Evolutionary conservation across 2,888 invertebrate species (phyloP).

Genomic region (Cylindroiulus punctatus): DNA sequence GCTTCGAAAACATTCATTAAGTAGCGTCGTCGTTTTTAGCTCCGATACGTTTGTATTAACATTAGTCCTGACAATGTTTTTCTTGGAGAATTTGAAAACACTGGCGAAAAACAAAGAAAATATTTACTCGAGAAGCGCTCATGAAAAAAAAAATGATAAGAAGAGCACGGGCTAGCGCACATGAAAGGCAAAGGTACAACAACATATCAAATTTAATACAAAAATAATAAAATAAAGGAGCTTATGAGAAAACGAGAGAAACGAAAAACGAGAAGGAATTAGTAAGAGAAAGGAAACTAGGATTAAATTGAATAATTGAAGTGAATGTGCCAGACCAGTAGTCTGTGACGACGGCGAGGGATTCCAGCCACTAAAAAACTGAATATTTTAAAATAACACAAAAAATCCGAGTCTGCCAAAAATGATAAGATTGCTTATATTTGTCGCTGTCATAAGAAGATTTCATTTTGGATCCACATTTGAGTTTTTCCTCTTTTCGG

Average conservation of each 20-base stretch:
- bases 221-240: not conserved
- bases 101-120: not conserved
- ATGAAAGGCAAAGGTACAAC: not conserved
- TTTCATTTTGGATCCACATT: constrained; percentile 6
- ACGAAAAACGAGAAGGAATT: constrained; percentile 6
- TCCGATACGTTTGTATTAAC: not conserved
- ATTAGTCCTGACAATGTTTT: not conserved
- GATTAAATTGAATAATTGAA: constrained; percentile 42
- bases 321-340: constrained; percentile 4
- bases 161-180: not conserved
- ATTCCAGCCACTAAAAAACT: not conserved
- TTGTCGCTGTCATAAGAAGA: constrained; percentile 45
- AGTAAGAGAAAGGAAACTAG: constrained; percentile 10
- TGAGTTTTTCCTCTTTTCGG: not conserved
- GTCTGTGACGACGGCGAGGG: not conserved
- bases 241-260: constrained; percentile 13
- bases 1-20: constrained; percentile 12
- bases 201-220: not conserved
- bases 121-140: not conserved
- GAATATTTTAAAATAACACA: constrained; percentile 37
- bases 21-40: not conserved
- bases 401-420: constrained; percentile 19
- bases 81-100: not conserved
- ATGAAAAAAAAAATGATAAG: not conserved
- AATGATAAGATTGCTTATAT: constrained; percentile 45